Base-by-base conservation (phyloP, 2,797 vertebrate genomes). In the Naso thynnoides region DNA sequence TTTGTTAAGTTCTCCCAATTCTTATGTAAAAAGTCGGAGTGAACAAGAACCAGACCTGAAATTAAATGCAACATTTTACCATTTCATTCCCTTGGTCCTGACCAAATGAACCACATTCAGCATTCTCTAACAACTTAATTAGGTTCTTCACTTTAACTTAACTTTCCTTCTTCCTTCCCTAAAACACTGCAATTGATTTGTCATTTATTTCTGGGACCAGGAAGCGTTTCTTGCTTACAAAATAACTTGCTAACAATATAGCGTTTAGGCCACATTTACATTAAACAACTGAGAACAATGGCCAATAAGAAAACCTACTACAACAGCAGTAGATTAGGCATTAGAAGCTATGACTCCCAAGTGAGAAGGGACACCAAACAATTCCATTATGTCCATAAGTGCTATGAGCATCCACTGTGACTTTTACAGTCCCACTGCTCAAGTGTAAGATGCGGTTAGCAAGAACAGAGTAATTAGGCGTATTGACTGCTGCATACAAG, bases 381-480 rank as follows among this genome's bases (percentile, higher is more conserved):
- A 72, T 87, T 84, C 75, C 79, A 80, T 84, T 64, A 79, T 56
- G 41, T 76, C 86, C 41, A 81, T 78, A 79, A 87, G 63, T 83
- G 79, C 82, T 74, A 24, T 75, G 55, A 79, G 76, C 59, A 71
- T 85, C 49, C 26, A 80, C 31, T 52, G 54, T 45, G 66, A 58
- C 62, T 81, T 91, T 88, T 79, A 87, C 59, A 76, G 81, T 70
- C 83, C 83, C 81, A 54, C 44, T 24, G 78, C 77, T 87, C 38
- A 66, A 61, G 59, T 68, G 53, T 58, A 72, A 80, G 60, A 82
- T 77, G 79, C 71, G 59, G 71, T 85, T 84, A 87, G 79, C 54
- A 79, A 74, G 78, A 85, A 75, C 70, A 84, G 73, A 81, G 77
- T 88, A 92, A 90, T 93, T 90, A 90, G 81, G 74, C 69, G 50